These are phyloP conservation scores for Orchesellides sinensis DNA, from an alignment of 2,888 invertebrate genomes.

Conservation along the genomic window DNA sequence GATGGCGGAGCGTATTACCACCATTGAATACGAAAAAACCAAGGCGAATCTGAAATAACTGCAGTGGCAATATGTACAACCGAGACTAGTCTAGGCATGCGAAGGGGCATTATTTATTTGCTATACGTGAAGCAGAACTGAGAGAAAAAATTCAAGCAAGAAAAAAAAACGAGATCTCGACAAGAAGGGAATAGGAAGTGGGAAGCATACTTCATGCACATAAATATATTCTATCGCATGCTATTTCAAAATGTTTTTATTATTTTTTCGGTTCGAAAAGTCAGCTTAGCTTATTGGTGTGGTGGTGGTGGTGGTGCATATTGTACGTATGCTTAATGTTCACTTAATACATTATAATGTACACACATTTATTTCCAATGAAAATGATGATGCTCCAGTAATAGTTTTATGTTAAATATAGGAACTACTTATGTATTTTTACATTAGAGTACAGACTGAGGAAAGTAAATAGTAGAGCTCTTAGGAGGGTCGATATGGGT, in stretches of 20 bases:
- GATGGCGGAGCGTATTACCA: conserved; percentile 46
- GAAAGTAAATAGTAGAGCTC: conserved; percentile 46
- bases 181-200: conserved; percentile 54
- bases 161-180: conserved; percentile 51
- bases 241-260: conserved; percentile 32
- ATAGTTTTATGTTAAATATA: conserved; percentile 31
- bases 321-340: conserved; percentile 8
- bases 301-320: neutral
- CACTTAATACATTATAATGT: conserved; percentile 4
- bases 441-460: conserved; percentile 35
- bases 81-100: conserved; percentile 24
- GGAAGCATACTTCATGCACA: conserved; percentile 57
- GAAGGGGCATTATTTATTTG: conserved; percentile 56
- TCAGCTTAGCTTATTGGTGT: conserved; percentile 10
- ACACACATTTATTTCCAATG: conserved; percentile 8
- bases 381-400: conserved; percentile 6
- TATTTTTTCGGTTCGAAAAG: conserved; percentile 29
- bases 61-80: conserved; percentile 31
- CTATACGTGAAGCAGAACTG: conserved; percentile 60
- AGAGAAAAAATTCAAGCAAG: conserved; percentile 48
- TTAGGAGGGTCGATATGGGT: conserved; percentile 66
- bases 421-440: conserved; percentile 36
- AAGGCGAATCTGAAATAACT: conserved; percentile 57
- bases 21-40: conserved; percentile 49
- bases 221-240: conserved; percentile 46